Conservation (phyloP, 2,888 invertebrate species). For the Panzeria rudis region DNA sequence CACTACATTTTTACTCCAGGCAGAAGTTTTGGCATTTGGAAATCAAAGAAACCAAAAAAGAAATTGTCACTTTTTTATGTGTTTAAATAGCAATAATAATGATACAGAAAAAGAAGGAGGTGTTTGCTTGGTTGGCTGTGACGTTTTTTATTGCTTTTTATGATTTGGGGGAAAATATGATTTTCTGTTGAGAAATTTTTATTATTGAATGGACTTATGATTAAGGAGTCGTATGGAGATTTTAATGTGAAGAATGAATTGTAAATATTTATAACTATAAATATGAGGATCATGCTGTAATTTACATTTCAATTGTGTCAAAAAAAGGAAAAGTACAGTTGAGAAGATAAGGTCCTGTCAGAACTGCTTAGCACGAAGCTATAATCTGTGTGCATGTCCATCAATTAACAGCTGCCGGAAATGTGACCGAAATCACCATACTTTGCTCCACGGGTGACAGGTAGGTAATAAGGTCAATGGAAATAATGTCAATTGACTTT, state of each 20-base stretch:
- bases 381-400: too few relatives aligned
- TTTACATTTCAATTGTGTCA: too few relatives aligned
- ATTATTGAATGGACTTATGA: slow-evolving; percentile 58
- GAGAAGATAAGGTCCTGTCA: too few relatives aligned
- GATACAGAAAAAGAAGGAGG: slow-evolving; percentile 26
- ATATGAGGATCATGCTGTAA: too few relatives aligned
- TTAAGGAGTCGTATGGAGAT: slow-evolving; percentile 55
- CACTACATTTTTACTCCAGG: slow-evolving; percentile 13
- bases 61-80: slow-evolving; percentile 19
- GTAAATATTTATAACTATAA: too few relatives aligned
- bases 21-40: slow-evolving; percentile 32
- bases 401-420: too few relatives aligned
- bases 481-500: too few relatives aligned
- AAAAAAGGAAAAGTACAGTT: too few relatives aligned
- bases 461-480: too few relatives aligned
- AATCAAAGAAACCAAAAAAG: not conserved
- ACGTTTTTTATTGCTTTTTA: slow-evolving; percentile 26
- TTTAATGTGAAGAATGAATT: not conserved
- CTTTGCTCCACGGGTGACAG: too few relatives aligned
- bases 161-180: slow-evolving; percentile 52
- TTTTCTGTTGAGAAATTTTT: slow-evolving; percentile 57
- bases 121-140: slow-evolving; percentile 51
- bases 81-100: slow-evolving; percentile 22
- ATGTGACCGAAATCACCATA: too few relatives aligned
- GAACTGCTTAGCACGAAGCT: too few relatives aligned